Evolutionary conservation across 1,140 invertebrate species (phyloP).

Genomic region (Apolygus lucorum): DNA sequence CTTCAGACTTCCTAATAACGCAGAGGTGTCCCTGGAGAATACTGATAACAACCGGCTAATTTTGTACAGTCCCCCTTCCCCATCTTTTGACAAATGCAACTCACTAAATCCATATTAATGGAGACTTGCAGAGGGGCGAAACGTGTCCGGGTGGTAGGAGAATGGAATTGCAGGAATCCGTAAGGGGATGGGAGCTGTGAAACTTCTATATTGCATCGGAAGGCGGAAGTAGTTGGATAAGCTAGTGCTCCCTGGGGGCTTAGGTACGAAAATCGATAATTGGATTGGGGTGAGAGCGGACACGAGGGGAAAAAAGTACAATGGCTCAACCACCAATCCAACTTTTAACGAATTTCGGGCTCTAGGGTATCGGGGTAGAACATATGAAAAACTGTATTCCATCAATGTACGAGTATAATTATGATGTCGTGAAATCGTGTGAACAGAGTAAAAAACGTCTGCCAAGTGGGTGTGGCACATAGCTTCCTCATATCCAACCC

Average conservation of each 20-base stretch:
- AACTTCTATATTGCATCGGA: background rate
- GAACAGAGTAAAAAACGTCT: too few species aligned
- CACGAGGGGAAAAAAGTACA: background rate
- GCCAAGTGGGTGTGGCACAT: too few species aligned
- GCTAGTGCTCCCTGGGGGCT: background rate
- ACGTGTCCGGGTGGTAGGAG: too few species aligned
- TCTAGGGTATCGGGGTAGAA: too few species aligned
- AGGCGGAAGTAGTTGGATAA: background rate
- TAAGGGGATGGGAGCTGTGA: background rate
- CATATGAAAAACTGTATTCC: too few species aligned
- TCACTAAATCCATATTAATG: background rate
- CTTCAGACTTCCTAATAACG: too few species aligned
- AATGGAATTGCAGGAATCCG: background rate
- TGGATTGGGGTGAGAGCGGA: background rate
- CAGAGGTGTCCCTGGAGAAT: background rate
- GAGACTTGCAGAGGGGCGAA: background rate
- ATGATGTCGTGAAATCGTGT: too few species aligned
- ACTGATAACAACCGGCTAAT: background rate
- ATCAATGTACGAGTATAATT: too few species aligned
- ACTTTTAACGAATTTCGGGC: too few species aligned
- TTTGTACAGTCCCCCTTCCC: background rate
- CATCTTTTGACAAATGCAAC: slow-evolving; percentile 1
- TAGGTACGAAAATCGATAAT: background rate
- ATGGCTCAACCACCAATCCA: background rate
- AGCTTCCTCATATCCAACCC: too few species aligned